Base-by-base conservation (phyloP, 2,888 invertebrate genomes). In the Agrotis clavis region DNA sequence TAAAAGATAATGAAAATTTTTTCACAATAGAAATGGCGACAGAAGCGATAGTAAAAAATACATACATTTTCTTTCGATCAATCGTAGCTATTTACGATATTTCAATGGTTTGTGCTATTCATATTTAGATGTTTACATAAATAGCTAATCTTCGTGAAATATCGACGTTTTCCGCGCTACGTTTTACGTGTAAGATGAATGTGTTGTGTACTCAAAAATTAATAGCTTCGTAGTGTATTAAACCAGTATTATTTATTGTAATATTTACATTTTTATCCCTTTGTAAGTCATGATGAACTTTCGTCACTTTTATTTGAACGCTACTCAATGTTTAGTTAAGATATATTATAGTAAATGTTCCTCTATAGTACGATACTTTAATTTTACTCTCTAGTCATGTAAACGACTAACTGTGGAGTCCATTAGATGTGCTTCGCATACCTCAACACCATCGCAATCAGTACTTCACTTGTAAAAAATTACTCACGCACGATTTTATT, bases 381-480 rank as follows among this genome's bases (percentile, higher is more conserved):
- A 69, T 74, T 74, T 71, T 68, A 81, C 35, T 81, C 47, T 83
- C 84, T 84, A 84, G 86, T 84, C 86, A 86, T 69, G 64, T 76
- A 68, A 61, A 67, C 71, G 72, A 74, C 82, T 72, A 74, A 72
- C 57, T 59, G 66, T 70, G 51, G 48, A 68, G 57, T 45, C 41
- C 53, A 59, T 19, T 35, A n/a, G 30, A 65, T 81, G 71, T 68
- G 67, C 67, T 85, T 63, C 21, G 69, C 70, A 71, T 81, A 73
- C 45, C 48, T 41, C 50, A 67, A 51, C n/a, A 35, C 25, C 60
- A 71, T 61, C 59, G 57, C 61, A 71, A 80, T 70, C 48, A 47
- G 30, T 57, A 67, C 19, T 47, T 25, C 48, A 60, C 56, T 71
- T 68, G 71, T 79, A 74, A 66, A 71, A 67, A 74, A 77, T 72